Evolutionary conservation across 1,140 invertebrate species (phyloP).

Genomic region (Drosophila watanabei): DNA sequence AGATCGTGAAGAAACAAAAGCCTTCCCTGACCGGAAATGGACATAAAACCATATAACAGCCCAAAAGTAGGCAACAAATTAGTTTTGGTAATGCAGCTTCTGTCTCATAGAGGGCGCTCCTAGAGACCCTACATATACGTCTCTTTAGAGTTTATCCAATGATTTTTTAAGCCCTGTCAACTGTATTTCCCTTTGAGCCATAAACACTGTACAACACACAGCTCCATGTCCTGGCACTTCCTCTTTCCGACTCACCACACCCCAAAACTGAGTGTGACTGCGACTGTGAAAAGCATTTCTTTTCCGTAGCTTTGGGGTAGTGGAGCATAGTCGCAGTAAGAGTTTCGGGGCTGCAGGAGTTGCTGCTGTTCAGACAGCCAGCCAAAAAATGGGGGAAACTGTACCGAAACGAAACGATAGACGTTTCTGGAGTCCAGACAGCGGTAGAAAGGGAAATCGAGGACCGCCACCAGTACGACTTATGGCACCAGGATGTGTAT

Average conservation of each 20-base stretch:
- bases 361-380: slow-evolving; percentile 26
- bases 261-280: no score
- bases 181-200: background rate
- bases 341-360: slow-evolving; percentile 5
- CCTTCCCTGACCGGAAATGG: background rate
- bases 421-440: slow-evolving; percentile 55
- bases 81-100: background rate
- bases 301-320: slow-evolving; percentile 70
- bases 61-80: slow-evolving; percentile 23
- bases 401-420: slow-evolving; percentile 46
- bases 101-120: background rate
- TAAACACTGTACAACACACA: no score
- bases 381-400: slow-evolving; percentile 54
- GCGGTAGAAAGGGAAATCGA: slow-evolving; percentile 73
- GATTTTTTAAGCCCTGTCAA: background rate
- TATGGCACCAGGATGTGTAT: slow-evolving; percentile 59
- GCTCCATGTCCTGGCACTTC: slow-evolving; percentile 2
- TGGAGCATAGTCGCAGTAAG: slow-evolving; percentile 53
- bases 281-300: slow-evolving; percentile 34
- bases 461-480: slow-evolving; percentile 58
- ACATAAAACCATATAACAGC: background rate
- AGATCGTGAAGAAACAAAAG: background rate
- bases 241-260: slow-evolving; percentile 1
- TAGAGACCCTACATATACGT: background rate
- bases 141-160: background rate